Base-by-base conservation (phyloP, 2,113 vertebrate genomes). In the Eidolon helvum region DNA sequence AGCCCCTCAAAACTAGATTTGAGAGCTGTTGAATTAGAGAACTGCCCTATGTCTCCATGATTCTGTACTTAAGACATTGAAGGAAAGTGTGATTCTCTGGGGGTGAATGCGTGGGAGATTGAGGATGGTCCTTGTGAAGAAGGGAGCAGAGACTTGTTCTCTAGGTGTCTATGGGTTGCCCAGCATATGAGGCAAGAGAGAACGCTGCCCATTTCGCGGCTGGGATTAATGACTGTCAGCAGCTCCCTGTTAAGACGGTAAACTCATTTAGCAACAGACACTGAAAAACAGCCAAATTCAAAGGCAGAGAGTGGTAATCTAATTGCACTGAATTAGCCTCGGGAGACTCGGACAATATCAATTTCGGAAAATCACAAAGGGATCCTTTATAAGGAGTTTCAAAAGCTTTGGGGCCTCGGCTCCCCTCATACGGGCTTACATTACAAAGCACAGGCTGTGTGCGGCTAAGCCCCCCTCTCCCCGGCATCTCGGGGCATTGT, bases 251-350 rank as follows among this genome's bases (percentile, higher is more conserved):
- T 94, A 96, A 87, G 61, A 95, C 3, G 79, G 96, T 92, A 90
- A 98, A 97, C 85, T 98, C 97, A 97, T 97, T 98, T 97, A 96
- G 97, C 92, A 86, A 68, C 4, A 14, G 88, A 93, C 69, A 22
- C 91, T 96, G 97, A 97, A 96, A 98, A 98, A 97, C 66, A 92
- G 85, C 78, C 33, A 21, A 82, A 97, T 98, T 98, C 79, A 96
- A 97, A 96, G 77, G 33, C 63, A 83, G 91, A 63, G 82, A 96
- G 93, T 82, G 93, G 86, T 95, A 96, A 85, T 98, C 95, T 98
- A 95, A 97, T 98, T 87, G 88, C 74, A 80, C 35, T 92, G 94
- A 94, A 95, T 97, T 96, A 98, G 90, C 84, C 94, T 97, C n/a
- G 6, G n/a, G 63, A 96, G 86, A 90, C 48, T 95, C 24, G 26